Evolutionary conservation across 2,888 invertebrate genomes (phyloP), one percentile per base, ranked within the genome.

Genomic region (Cosmia trapezina): DNA sequence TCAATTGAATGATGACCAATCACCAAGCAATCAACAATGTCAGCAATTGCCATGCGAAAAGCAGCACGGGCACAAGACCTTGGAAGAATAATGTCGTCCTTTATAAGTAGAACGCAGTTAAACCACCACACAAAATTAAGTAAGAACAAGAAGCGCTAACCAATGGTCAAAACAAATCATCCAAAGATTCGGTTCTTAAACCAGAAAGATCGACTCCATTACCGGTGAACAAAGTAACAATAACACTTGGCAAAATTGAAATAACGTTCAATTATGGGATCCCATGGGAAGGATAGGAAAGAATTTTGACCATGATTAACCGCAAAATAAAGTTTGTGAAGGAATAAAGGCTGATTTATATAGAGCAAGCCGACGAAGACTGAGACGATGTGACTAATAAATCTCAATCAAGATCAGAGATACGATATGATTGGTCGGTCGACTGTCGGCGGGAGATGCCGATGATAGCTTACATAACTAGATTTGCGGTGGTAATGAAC

Each of bases 361-460:
- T 85, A 89, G 89, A 90, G 87, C 89, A 89, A 86, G 89, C 89
- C 90, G 90, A 86, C 91, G 87, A 85, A 83, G 89, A 84, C 90
- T 87, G 85, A 84, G 88, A 86, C 89, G 91, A 90, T 92, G 89
- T 89, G 92, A 89, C 93, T 89, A 94, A 95, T 95, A 95, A 95
- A 95, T 95, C 95, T 95, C 92, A 94, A 95, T 95, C 95, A 95
- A 94, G 95, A 95, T 95, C 88, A 83, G 86, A 88, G 94, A 92
- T 91, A 91, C 90, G 94, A 94, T 94, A 91, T 90, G 89, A 88
- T 87, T 89, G 89, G 87, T 88, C 87, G 93, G 86, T 88, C 89
- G 89, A 90, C 90, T 94, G 93, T 94, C 93, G 93, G 93, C 93
- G 90, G 70, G 74, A 88, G 90, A 91, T 90, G 88, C 88, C 85